Evolutionary conservation across 2,113 vertebrate genomes (phyloP), one percentile per base, ranked within the genome.

Genomic region (Dipodomys merriami): DNA sequence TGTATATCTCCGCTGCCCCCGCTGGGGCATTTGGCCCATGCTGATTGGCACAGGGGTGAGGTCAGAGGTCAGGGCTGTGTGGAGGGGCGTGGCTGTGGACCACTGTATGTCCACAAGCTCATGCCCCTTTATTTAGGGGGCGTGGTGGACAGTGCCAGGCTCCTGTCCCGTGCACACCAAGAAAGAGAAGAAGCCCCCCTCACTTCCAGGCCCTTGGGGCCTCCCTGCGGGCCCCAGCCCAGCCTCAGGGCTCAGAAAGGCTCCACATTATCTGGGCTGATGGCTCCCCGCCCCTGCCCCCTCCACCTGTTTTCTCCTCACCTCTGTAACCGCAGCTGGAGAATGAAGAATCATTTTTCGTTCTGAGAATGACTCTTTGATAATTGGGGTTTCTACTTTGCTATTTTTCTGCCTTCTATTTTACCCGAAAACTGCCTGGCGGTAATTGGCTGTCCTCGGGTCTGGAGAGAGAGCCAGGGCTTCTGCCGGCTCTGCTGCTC

Each of bases 331-430:
- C 30, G 30, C 57, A 10, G 65, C 68, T 10, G 13, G 57, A 97
- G 91, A 91, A 91, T 25, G 82, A 94, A 92, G 74, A 77, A 67
- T 86, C 57, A 18, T 89, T 93, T 95, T 91, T 53, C 46, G 30
- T 87, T 89, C 86, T 10, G 93, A 91, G 96, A 96, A 96, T 92
- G 93, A 87, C 93, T 92, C 85, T 65, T 25, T 30, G 22, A 46
- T 97, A 97, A 97, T 97, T 96, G 96, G 80, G 95, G 83, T 68
- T 93, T 85, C 95, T 92, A 67, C 93, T 89, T 57, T 93, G 90
- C 65, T 88, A 92, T 97, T 97, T 95, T 90, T 95, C 95, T 94
- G 95, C 93, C 88, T 96, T 91, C 94, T 92, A 94, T 96, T 95
- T 96, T 90, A 69, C 95, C 96, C 72, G 83, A 80, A 96, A 97